Percentiles rank a stretch among this genome's conserved stretches.
phyloP scores from a whole-genome alignment of 2,888 invertebrate genomes.

The Cerastis leucographa region DNA sequence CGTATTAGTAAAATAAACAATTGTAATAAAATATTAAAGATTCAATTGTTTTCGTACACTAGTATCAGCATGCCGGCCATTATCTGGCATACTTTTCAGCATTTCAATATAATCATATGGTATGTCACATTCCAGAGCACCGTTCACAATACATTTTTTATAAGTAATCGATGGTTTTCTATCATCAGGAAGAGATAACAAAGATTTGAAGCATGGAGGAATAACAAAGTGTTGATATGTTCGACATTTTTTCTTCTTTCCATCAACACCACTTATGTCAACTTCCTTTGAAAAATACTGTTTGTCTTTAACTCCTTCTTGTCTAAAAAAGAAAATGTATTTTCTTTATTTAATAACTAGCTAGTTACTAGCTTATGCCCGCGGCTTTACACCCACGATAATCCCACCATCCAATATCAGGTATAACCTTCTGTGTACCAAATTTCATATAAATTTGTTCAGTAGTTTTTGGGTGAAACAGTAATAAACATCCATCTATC shows the following conservation, averaged over 20 bases:
- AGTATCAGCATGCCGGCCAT: conserved; percentile 37
- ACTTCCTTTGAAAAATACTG: conserved; percentile 55
- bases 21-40: conserved; percentile 10
- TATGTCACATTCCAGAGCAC: conserved; percentile 52
- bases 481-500: too few species aligned
- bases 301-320: conserved; percentile 50
- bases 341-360: too few species aligned
- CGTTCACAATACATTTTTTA: conserved; percentile 50
- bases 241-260: conserved; percentile 26
- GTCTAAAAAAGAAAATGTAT: conserved; percentile 41
- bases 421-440: too few species aligned
- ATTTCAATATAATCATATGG: conserved; percentile 49
- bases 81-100: conserved; percentile 53
- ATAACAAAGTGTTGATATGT: conserved; percentile 45
- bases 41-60: conserved; percentile 28
- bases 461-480: too few species aligned
- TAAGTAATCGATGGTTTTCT: conserved; percentile 63
- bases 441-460: too few species aligned
- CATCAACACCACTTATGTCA: conserved; percentile 15
- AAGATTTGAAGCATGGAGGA: conserved; percentile 25
- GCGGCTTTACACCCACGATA: too few species aligned
- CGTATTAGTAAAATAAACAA: background rate
- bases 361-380: too few species aligned
- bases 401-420: too few species aligned
- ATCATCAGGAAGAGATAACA: conserved; percentile 32